Evolutionary conservation across 2,888 invertebrate species (phyloP), one percentile per base, ranked within the genome.

Genomic region (Chalcosyrphus nemorum): DNA sequence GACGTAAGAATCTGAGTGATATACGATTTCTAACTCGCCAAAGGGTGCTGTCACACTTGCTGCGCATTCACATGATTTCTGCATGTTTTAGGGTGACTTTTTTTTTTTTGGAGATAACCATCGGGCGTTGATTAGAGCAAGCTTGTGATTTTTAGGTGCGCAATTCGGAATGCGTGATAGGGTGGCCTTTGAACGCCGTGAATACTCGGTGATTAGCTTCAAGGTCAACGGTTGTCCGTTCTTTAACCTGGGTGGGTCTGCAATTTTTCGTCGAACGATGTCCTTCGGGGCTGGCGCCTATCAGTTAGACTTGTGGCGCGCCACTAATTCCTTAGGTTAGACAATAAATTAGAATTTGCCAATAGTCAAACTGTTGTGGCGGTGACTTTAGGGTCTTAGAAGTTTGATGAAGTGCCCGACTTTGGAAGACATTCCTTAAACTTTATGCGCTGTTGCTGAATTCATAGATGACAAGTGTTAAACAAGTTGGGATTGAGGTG

Each of bases 1-100:
- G 27, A 24, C 47, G 45, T 4, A 19, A 47, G 45, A 61, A 61
- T 61, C 47, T 45, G 63, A 63, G 45, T 63, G 63, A 63, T 63
- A 45, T 32, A 61, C 29, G 4, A 47, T 63, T 1, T 4, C 2
- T 3, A 7, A 7, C 7, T 11, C n/a, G n/a, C n/a, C n/a, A n/a
- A n/a, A n/a, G n/a, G n/a, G n/a, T n/a, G n/a, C n/a, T n/a, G n/a
- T n/a, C n/a, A n/a, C n/a, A n/a, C n/a, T n/a, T n/a, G n/a, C n/a
- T n/a, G n/a, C 24, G n/a, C n/a, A 57, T 57, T 38, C 57, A 59
- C 59, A 59, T 59, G 59, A 59, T 27, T 59, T 27, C 15, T 41
- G 15, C 59, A 59, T 59, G 59, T 27, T 59, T 27, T 6, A 27
- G 59, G 59, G 15, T 27, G 59, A 27, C 59, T 38, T 57, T 47